Conservation (phyloP, 2,888 invertebrate species). For the Hofmannophila pseudospretella region DNA sequence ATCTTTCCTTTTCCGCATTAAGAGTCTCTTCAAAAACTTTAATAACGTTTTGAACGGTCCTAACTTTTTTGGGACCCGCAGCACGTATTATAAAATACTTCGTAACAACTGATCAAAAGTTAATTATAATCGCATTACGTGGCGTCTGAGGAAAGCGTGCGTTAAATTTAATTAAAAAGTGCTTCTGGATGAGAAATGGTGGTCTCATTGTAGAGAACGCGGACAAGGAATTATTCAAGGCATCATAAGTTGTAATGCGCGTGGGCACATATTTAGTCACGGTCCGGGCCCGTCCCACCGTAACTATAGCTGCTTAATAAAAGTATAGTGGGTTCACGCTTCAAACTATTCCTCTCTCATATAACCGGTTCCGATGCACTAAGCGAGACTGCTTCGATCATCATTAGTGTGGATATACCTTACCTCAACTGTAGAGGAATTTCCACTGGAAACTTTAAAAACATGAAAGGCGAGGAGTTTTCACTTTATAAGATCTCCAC, state of each 20-base stretch:
- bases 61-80: constrained; percentile 3
- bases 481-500: not conserved
- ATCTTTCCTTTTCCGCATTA: too few species aligned
- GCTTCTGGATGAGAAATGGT: constrained; percentile 48
- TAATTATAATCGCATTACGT: constrained; percentile 59
- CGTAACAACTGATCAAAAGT: constrained; percentile 43
- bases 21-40: not conserved
- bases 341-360: constrained; percentile 53
- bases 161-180: constrained; percentile 62
- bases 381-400: not conserved
- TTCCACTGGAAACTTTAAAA: not conserved
- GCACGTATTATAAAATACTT: constrained; percentile 22
- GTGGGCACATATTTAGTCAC: constrained; percentile 70
- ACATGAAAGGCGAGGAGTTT: too few species aligned
- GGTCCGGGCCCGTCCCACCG: constrained; percentile 45
- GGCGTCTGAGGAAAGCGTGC: constrained; percentile 55
- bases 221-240: constrained; percentile 47
- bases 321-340: constrained; percentile 42
- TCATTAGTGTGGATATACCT: constrained; percentile 7
- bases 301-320: constrained; percentile 53
- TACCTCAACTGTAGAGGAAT: not conserved
- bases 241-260: constrained; percentile 40
- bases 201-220: constrained; percentile 25
- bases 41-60: not conserved
- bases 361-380: constrained; percentile 54